phyloP scores from a whole-genome alignment of 2,888 invertebrate genomes.

The Abrostola triplasia region DNA sequence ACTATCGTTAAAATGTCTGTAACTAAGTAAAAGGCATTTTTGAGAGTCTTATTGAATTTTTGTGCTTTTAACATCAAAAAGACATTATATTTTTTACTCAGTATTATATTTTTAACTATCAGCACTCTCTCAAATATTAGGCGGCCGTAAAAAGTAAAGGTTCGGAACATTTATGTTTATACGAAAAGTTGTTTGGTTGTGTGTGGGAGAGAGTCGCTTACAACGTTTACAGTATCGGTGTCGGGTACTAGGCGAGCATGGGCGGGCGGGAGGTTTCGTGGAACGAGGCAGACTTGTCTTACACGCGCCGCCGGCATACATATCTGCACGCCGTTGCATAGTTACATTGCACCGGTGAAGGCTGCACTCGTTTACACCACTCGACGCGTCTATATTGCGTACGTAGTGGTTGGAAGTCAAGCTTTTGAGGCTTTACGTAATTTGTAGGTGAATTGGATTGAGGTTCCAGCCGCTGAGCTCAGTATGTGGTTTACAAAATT shows the following conservation, averaged over 20 bases:
- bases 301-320: slow-evolving; percentile 71
- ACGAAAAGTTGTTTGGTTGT: slow-evolving; percentile 8
- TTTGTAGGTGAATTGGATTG: slow-evolving; percentile 81
- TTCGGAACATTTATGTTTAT: not conserved
- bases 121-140: not conserved
- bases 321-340: slow-evolving; percentile 64
- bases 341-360: slow-evolving; percentile 81
- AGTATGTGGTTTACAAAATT: slow-evolving; percentile 65
- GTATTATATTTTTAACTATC: not conserved
- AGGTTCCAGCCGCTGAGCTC: slow-evolving; percentile 65
- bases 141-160: too few relatives aligned
- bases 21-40: slow-evolving; percentile 31
- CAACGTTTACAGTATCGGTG: slow-evolving; percentile 64
- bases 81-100: slow-evolving; percentile 5
- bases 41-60: slow-evolving; percentile 32
- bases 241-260: slow-evolving; percentile 76
- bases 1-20: slow-evolving; percentile 31
- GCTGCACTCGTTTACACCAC: slow-evolving; percentile 78
- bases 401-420: slow-evolving; percentile 69
- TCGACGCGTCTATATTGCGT: slow-evolving; percentile 62
- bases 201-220: slow-evolving; percentile 47
- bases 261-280: slow-evolving; percentile 53
- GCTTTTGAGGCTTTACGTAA: slow-evolving; percentile 83
- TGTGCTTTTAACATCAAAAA: slow-evolving; percentile 31
- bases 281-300: slow-evolving; percentile 71